Percentiles rank a stretch among this genome's conserved stretches.
Conservation (phyloP, 2,113 vertebrate genomes). For the Beaufortia kweichowensis region DNA sequence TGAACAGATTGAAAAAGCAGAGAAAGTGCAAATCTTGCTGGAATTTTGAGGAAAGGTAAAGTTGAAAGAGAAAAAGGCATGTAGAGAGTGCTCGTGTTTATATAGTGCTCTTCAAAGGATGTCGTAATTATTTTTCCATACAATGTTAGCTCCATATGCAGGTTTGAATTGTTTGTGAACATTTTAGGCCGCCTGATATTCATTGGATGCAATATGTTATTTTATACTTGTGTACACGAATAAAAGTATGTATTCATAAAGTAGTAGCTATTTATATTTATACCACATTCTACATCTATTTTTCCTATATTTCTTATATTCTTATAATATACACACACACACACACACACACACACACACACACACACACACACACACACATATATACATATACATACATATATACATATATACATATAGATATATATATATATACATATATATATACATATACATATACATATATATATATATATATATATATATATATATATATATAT, state of each 20-base stretch:
- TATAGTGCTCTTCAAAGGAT: conserved; percentile 68
- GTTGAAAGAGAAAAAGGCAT: conserved; percentile 63
- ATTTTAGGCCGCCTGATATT: background rate
- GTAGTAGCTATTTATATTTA: background rate
- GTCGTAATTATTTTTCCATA: conserved; percentile 71
- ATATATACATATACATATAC: no score
- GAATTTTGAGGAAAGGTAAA: conserved; percentile 61
- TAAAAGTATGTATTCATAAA: conserved; percentile 6
- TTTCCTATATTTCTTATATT: background rate
- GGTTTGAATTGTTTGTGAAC: conserved; percentile 44
- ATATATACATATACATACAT: no score
- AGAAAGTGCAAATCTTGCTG: conserved; percentile 61
- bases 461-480: no score
- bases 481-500: background rate
- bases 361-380: no score
- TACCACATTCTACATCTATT: background rate
- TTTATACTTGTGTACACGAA: background rate
- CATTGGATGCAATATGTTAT: background rate
- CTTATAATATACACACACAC: no score
- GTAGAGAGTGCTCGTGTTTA: conserved; percentile 71
- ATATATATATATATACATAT: no score
- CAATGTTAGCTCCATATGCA: conserved; percentile 58
- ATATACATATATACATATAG: no score
- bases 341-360: no score
- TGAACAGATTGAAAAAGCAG: conserved; percentile 70